phyloP scores from a whole-genome alignment of 2,888 invertebrate species.

The Caenorhabditis becei region DNA sequence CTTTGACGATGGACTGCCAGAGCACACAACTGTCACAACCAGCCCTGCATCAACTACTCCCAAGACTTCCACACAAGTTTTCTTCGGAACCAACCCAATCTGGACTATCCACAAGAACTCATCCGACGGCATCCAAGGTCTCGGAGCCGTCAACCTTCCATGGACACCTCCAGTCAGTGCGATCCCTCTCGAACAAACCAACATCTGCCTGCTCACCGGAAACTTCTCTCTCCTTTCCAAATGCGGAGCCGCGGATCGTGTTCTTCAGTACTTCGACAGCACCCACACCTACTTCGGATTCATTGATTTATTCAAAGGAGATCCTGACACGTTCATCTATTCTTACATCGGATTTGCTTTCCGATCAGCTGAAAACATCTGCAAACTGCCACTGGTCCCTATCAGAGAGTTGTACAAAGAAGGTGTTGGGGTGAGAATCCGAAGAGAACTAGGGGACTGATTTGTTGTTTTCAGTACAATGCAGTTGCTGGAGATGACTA shows the following conservation, averaged over 20 bases:
- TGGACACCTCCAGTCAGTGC: constrained; percentile 37
- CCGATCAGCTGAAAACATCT: constrained; percentile 6
- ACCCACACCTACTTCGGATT: constrained; percentile 36
- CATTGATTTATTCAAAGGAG: constrained; percentile 16
- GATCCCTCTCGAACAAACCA: constrained; percentile 23
- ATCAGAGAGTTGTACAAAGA: constrained; percentile 37
- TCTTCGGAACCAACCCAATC: constrained; percentile 29
- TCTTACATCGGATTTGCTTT: constrained; percentile 39
- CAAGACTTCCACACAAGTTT: constrained; percentile 4
- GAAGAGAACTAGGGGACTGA: not conserved
- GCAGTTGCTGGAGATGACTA: constrained; percentile 32
- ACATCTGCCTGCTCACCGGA: constrained; percentile 33
- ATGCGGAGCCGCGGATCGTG: constrained; percentile 25
- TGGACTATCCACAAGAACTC: constrained; percentile 38
- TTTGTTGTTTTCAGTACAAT: constrained; percentile 12
- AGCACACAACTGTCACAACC: constrained; percentile 8
- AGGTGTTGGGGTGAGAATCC: constrained; percentile 19
- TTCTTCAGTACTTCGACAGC: constrained; percentile 32
- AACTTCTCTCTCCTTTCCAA: constrained; percentile 17
- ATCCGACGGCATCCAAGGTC: constrained; percentile 28
- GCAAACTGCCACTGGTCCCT: constrained; percentile 28
- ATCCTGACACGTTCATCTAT: constrained; percentile 28
- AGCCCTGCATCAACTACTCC: not conserved
- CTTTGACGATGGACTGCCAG: constrained; percentile 36
- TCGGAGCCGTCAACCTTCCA: constrained; percentile 34